Evolutionary conservation across 2,888 invertebrate genomes (phyloP), one percentile per base, ranked within the genome.

Genomic region (Callosobruchus maculatus): DNA sequence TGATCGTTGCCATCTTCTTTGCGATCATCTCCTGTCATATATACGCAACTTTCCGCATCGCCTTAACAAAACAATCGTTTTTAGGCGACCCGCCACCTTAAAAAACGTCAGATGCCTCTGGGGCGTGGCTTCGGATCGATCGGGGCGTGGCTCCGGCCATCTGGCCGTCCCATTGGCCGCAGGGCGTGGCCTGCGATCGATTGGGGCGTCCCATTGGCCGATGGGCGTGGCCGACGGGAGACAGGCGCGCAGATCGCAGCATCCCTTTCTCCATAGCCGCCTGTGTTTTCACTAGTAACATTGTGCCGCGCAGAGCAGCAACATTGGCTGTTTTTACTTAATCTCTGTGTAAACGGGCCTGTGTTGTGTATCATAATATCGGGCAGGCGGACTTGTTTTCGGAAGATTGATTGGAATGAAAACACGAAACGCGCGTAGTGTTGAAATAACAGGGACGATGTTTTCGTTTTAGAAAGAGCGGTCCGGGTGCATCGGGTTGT

Each of bases 291-390:
- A 87, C 84, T 88, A 87, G 87, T 88, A 87, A 87, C 87, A 87
- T 86, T 86, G 86, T 84, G 86, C 85, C 88, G 85, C 86, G 85
- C 85, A 85, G 82, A 87, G 88, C 87, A 88, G 88, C 87, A 86
- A 88, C 88, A 87, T 87, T 86, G 85, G 83, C 86, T 89, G 89
- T 89, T 89, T 89, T 89, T 88, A 88, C 89, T 88, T 88, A 88
- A 88, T 88, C 88, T 87, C 91, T 93, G 93, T 93, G 93, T 93
- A 93, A 93, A 93, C 93, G 91, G 88, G 89, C 88, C 87, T 89
- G 92, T 93, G 93, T 93, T 93, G 93, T 93, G 93, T 93, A 92
- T 93, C 92, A 91, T 93, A 93, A 93, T 93, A 93, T 91, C 86
- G 85, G 86, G 85, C 86, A 86, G 86, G 89, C 90, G 89, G 90